A percentile compares a stretch with the other conserved stretches of the same genome.
phyloP scores from a whole-genome alignment of 2,113 vertebrate genomes.

The Actinemys pallida region DNA sequence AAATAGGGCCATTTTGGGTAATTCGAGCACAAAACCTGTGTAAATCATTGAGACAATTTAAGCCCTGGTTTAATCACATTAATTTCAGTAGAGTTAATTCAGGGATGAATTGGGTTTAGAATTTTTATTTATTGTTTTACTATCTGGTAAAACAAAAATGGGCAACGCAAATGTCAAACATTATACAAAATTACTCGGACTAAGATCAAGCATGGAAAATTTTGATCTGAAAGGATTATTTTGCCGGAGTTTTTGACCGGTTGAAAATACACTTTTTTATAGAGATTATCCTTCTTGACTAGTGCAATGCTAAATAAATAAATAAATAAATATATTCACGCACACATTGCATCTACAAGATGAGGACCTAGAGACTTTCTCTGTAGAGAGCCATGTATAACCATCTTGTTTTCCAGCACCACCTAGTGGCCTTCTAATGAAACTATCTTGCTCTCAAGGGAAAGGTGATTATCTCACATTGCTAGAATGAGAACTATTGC shows the following conservation, averaged over 20 bases:
- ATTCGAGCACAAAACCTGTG: neutral
- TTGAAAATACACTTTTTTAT: neutral
- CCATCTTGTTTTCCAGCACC: slow-evolving; percentile 26
- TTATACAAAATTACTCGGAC: neutral
- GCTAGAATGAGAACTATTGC: neutral
- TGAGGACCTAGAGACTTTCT: neutral
- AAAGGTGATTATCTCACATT: neutral
- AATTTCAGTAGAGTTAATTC: neutral
- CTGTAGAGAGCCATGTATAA: neutral
- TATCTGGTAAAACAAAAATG: neutral
- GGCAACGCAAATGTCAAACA: neutral
- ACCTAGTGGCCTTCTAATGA: slow-evolving; percentile 18
- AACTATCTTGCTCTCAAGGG: neutral
- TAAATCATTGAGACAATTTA: rapidly evolving
- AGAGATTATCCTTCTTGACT: neutral
- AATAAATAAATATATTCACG: neutral
- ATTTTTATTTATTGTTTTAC: neutral
- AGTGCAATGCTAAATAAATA: neutral
- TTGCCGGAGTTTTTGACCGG: neutral
- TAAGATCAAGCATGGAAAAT: neutral
- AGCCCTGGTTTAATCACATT: slow-evolving; percentile 17
- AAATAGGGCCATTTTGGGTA: neutral
- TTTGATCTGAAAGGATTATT: neutral
- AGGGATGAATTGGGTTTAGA: neutral
- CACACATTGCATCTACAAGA: neutral